phyloP scores from a whole-genome alignment of 2,797 vertebrate genomes.

The Malurus leucopterus region DNA sequence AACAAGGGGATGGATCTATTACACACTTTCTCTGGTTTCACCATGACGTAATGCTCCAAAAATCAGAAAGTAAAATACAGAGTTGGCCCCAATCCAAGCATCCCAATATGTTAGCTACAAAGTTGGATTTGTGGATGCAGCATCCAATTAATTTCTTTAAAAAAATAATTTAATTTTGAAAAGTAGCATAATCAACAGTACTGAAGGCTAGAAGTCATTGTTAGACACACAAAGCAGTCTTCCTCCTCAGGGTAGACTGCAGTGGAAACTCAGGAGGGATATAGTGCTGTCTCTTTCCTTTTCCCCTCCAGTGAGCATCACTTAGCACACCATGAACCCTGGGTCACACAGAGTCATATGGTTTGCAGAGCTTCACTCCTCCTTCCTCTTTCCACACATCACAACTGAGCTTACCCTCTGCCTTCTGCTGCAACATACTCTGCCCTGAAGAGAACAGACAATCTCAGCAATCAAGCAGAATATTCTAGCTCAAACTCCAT shows the following conservation, averaged over 20 bases:
- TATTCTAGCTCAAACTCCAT: not conserved
- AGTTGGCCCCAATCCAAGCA: conserved; percentile 41
- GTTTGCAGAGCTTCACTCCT: conserved; percentile 30
- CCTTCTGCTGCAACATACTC: not conserved
- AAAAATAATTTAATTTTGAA: not conserved
- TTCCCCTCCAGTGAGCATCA: conserved; percentile 9
- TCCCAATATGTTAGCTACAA: conserved; percentile 31
- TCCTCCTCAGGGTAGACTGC: not conserved
- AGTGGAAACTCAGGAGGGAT: not conserved
- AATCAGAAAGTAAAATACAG: conserved; percentile 57
- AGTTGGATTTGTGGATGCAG: not conserved
- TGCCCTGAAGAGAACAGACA: not conserved
- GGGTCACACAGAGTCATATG: conserved; percentile 48
- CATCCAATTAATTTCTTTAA: not conserved
- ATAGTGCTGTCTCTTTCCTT: not conserved
- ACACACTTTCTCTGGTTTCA: conserved; percentile 59
- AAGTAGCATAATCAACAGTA: not conserved
- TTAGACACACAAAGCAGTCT: not conserved
- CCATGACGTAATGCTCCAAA: conserved; percentile 57
- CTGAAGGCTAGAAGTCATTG: not conserved
- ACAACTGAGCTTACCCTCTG: not conserved
- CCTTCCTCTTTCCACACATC: not conserved
- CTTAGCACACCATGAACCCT: conserved; percentile 20
- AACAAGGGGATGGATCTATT: conserved; percentile 58
- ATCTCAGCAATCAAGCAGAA: not conserved